phyloP scores from a whole-genome alignment of 2,888 invertebrate genomes.

The Toxonevra muliebris region DNA sequence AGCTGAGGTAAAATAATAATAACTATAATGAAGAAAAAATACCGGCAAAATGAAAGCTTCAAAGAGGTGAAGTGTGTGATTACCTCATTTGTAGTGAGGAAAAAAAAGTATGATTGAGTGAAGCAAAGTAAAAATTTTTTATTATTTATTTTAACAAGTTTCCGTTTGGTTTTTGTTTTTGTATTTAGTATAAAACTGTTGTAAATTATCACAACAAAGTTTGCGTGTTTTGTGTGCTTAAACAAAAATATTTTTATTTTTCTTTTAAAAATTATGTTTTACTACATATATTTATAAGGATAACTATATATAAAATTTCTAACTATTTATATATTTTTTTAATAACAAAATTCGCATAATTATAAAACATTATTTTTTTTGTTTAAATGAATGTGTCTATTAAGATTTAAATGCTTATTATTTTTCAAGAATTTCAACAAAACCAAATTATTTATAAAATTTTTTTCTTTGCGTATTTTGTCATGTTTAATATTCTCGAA shows the following conservation, averaged over 20 bases:
- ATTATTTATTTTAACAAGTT: constrained; percentile 13
- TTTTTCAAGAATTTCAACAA: constrained; percentile 32
- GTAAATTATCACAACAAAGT: constrained; percentile 14
- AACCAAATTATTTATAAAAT: constrained; percentile 17
- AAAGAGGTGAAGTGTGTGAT: too few relatives aligned
- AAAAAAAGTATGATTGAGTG: too few relatives aligned
- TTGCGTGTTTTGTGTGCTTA: constrained; percentile 31
- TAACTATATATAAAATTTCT: too few relatives aligned
- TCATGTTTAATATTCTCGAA: constrained; percentile 15
- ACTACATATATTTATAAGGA: background rate
- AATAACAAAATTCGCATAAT: background rate
- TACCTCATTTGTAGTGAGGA: too few relatives aligned
- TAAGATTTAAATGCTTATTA: constrained; percentile 31
- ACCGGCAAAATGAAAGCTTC: too few relatives aligned
- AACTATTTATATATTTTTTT: too few relatives aligned
- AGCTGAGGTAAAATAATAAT: too few relatives aligned
- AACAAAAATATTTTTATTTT: background rate
- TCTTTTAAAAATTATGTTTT: constrained; percentile 2
- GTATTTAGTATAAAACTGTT: constrained; percentile 22
- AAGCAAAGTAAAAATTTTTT: too few relatives aligned
- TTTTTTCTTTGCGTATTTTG: constrained; percentile 12
- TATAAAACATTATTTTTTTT: constrained; percentile 8
- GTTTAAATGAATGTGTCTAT: constrained; percentile 40
- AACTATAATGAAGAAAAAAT: too few relatives aligned
- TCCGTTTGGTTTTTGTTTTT: constrained; percentile 23